These are phyloP conservation scores for Puntigrus tetrazona DNA, from an alignment of 2,113 vertebrate species.

Conservation along the genomic window DNA sequence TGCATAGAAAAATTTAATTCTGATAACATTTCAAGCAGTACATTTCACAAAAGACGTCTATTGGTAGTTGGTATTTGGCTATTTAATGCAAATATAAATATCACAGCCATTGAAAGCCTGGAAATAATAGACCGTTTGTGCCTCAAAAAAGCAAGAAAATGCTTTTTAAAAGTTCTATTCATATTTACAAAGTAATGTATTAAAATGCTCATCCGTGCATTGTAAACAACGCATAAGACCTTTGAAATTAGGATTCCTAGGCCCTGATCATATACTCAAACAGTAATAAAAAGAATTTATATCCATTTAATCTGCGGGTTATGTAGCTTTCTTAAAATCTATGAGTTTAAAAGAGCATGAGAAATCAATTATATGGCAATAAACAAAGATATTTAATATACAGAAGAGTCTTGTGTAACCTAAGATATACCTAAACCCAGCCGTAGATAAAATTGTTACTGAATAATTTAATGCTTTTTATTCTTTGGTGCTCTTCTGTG, in stretches of 20 bases:
- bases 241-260: background rate
- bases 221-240: background rate
- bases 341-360: background rate
- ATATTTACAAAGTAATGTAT: no score
- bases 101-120: background rate
- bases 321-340: background rate
- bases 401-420: background rate
- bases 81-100: background rate
- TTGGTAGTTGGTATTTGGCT: background rate
- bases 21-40: background rate
- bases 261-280: background rate
- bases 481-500: background rate
- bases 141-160: background rate
- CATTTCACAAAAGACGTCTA: background rate
- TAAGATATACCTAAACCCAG: background rate
- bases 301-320: background rate
- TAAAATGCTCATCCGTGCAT: no score
- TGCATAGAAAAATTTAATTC: background rate
- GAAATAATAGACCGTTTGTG: background rate
- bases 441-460: background rate
- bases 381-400: background rate
- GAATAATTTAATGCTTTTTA: background rate
- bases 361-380: background rate
- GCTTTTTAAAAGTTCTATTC: no score
- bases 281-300: background rate